Evolutionary conservation across 2,888 invertebrate species (phyloP), one percentile per base, ranked within the genome.

Genomic region (Mythimna loreyi): DNA sequence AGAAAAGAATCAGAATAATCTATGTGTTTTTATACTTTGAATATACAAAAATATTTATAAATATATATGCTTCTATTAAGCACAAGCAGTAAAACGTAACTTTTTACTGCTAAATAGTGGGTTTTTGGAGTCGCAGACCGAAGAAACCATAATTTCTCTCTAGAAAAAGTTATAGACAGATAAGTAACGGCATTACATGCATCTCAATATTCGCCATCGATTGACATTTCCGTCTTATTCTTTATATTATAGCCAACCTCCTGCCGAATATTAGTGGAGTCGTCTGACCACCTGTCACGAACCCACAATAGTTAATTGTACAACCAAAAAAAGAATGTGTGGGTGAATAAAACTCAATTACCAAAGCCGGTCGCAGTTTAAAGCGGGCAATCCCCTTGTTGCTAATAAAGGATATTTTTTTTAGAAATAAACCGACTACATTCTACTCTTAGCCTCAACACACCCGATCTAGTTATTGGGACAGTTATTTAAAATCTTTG

Each of bases 311-410:
- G 25, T 23, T 60, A 66, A n/a, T 62, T 57, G 58, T 71, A 55
- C 30, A 45, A 61, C 67, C 63, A 69, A 56, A 62, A 69, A 19
- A 57, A 55, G 66, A 59, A 58, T 68, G 72, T 63, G 75, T 61
- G 62, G 55, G 19, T 85, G 78, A 74, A 78, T 84, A 84, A 83
- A 90, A 89, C 90, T 90, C 87, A 87, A 91, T 92, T 89, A 91
- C 81, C 71, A 84, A 80, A 88, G 88, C 89, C 87, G 87, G 89
- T 77, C 81, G 81, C 85, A 89, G 81, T 90, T 92, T 90, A 89
- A 91, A 92, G 82, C 88, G 77, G 66, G 60, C 74, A 71, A 72
- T 83, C 85, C 89, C 87, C 82, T 78, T 68, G 68, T 79, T 84
- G 81, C 82, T 75, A 81, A 71, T 79, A 82, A 86, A 40, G 1